These are phyloP conservation scores for Phrynocephalus forsythii DNA, from an alignment of 2,797 vertebrate species.

Conservation along the genomic window DNA sequence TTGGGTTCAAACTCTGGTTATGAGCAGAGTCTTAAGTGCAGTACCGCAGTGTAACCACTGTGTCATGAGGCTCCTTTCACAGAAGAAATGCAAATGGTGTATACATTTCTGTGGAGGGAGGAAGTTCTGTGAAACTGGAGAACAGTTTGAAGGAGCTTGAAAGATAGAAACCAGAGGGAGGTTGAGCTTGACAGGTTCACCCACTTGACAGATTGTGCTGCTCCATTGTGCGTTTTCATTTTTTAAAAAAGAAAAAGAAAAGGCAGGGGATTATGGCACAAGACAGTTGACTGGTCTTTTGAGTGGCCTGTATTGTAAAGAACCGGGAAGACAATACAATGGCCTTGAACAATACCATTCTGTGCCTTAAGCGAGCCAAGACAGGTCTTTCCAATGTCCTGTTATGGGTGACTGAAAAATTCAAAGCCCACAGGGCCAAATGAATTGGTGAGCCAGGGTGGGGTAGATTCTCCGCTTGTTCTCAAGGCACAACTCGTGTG, in stretches of 20 bases:
- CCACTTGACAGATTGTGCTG: too few relatives aligned
- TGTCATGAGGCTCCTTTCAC: too few relatives aligned
- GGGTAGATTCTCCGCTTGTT: slow-evolving; percentile 56
- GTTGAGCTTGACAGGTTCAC: neutral
- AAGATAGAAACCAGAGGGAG: too few relatives aligned
- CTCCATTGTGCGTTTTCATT: neutral
- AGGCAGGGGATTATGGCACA: neutral
- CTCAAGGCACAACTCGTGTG: slow-evolving; percentile 65
- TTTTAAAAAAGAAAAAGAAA: neutral
- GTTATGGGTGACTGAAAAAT: slow-evolving; percentile 54
- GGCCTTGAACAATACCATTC: slow-evolving; percentile 37
- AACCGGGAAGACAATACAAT: neutral
- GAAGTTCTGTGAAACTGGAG: too few relatives aligned
- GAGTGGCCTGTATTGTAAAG: neutral
- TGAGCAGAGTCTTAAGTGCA: too few relatives aligned
- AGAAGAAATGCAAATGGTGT: too few relatives aligned
- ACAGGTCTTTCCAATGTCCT: slow-evolving; percentile 41
- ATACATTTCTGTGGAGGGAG: too few relatives aligned
- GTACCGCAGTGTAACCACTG: too few relatives aligned
- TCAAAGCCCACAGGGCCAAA: slow-evolving; percentile 53
- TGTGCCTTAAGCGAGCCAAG: slow-evolving; percentile 36
- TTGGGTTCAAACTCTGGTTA: too few relatives aligned
- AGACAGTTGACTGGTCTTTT: neutral
- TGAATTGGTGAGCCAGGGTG: slow-evolving; percentile 4
- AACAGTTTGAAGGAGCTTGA: too few relatives aligned